Evolutionary conservation across 2,113 vertebrate species (phyloP).

Genomic region (Peromyscus maniculatus): DNA sequence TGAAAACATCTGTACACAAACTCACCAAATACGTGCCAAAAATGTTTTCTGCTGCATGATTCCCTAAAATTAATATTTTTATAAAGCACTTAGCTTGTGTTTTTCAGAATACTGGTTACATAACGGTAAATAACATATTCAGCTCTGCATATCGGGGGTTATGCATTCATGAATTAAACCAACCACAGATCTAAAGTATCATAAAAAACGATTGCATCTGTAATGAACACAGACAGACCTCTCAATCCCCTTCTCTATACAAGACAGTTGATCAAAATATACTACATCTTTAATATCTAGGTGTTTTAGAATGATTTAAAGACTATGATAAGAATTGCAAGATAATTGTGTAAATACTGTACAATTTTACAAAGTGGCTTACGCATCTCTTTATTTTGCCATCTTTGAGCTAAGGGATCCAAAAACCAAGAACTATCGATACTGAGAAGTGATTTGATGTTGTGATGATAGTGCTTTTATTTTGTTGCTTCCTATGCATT

Average conservation of each 20-base stretch:
- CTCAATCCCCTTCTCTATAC: not conserved
- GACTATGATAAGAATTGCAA: not conserved
- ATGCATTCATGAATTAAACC: not conserved
- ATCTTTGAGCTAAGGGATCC: not conserved
- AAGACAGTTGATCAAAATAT: not conserved
- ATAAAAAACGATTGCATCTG: not conserved
- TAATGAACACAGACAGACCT: not conserved
- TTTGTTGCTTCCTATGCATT: not conserved
- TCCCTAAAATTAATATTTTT: not conserved
- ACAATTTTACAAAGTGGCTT: not conserved
- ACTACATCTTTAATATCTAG: not conserved
- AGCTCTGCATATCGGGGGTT: not conserved
- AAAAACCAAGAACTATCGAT: not conserved
- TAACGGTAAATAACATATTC: not conserved
- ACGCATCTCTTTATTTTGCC: not conserved
- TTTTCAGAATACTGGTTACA: not conserved
- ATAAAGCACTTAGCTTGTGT: not conserved
- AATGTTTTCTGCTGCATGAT: not conserved
- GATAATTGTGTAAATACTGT: no score
- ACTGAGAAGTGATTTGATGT: not conserved
- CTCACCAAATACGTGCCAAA: not conserved
- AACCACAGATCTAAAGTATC: not conserved
- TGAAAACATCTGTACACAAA: not conserved
- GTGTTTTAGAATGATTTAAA: not conserved
- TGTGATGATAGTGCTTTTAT: not conserved